These are phyloP conservation scores for Helobdella robusta DNA, from an alignment of 2,888 invertebrate species.

Conservation along the genomic window DNA sequence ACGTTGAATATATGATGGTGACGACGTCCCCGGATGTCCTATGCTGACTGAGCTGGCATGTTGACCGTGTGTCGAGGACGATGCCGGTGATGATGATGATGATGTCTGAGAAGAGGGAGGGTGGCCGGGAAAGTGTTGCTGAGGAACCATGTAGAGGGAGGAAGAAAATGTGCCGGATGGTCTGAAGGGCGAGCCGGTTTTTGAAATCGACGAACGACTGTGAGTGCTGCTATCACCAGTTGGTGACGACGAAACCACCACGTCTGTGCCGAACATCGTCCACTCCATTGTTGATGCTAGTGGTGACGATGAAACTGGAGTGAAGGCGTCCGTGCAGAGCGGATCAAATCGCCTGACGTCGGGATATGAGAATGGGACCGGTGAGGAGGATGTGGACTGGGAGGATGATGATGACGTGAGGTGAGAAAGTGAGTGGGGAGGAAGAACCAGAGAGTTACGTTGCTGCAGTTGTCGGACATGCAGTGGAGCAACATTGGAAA, in stretches of 20 bases:
- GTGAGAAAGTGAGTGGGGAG: neutral
- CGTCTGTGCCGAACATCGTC: too few relatives aligned
- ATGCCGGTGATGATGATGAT: neutral
- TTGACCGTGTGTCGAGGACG: neutral
- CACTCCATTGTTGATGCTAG: constrained; percentile 10
- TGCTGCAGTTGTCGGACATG: too few relatives aligned
- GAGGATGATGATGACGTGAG: neutral
- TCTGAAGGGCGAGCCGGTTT: constrained; percentile 5
- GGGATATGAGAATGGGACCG: constrained; percentile 13
- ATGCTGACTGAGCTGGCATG: neutral
- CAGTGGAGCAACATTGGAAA: too few relatives aligned
- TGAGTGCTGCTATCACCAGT: too few relatives aligned
- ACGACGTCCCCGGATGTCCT: neutral
- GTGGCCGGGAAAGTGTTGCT: neutral
- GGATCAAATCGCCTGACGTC: constrained; percentile 19
- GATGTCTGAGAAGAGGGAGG: constrained; percentile 1
- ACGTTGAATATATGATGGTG: neutral
- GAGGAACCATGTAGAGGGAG: too few relatives aligned
- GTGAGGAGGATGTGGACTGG: constrained; percentile 1
- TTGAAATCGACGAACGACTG: neutral
- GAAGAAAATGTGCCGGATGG: constrained; percentile 5
- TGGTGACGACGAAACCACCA: too few relatives aligned
- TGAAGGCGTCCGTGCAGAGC: constrained; percentile 17
- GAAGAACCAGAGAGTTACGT: neutral
- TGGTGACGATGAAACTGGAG: constrained; percentile 9